Conservation (phyloP, 30 jellyfish, hydroid and myxozoan species). For the Morbakka virulenta region DNA sequence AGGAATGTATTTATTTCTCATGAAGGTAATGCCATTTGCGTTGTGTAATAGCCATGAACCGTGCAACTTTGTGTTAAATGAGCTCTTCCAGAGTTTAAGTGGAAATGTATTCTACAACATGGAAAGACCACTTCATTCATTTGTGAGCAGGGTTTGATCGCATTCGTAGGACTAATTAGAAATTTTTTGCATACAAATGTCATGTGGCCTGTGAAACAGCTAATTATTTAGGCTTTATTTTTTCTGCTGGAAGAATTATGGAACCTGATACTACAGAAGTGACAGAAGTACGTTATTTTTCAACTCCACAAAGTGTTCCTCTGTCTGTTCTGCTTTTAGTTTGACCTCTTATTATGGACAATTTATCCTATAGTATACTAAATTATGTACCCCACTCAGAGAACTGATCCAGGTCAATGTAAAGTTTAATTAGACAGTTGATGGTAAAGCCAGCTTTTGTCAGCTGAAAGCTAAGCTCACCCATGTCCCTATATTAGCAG, state of each 20-base stretch:
- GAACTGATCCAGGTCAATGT: constrained; percentile 10
- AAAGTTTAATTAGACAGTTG: constrained; percentile 6
- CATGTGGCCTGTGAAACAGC: constrained; percentile 31
- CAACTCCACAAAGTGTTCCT: constrained; percentile 14
- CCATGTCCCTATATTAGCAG: constrained; percentile 49
- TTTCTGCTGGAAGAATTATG: constrained; percentile 48
- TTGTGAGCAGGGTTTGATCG: constrained; percentile 31
- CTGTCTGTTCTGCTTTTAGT: not conserved
- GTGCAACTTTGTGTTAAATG: constrained; percentile 36
- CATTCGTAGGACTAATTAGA: constrained; percentile 37
- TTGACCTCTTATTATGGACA: constrained; percentile 30
- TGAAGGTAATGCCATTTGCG: constrained; percentile 50
- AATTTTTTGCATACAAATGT: constrained; percentile 48
- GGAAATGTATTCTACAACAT: constrained; percentile 17
- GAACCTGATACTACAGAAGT: constrained; percentile 41
- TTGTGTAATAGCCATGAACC: constrained; percentile 31
- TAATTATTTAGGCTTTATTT: constrained; percentile 45
- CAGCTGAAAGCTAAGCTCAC: not conserved
- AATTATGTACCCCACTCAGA: constrained; percentile 34
- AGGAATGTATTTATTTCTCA: not conserved
- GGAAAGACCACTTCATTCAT: constrained; percentile 17
- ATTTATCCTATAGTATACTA: constrained; percentile 18
- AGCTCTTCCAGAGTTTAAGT: constrained; percentile 34
- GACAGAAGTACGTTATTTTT: constrained; percentile 13
- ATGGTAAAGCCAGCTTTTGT: constrained; percentile 16